These are phyloP conservation scores for Phoxinus dragarum DNA, from an alignment of 2,797 vertebrate genomes.

Conservation along the genomic window DNA sequence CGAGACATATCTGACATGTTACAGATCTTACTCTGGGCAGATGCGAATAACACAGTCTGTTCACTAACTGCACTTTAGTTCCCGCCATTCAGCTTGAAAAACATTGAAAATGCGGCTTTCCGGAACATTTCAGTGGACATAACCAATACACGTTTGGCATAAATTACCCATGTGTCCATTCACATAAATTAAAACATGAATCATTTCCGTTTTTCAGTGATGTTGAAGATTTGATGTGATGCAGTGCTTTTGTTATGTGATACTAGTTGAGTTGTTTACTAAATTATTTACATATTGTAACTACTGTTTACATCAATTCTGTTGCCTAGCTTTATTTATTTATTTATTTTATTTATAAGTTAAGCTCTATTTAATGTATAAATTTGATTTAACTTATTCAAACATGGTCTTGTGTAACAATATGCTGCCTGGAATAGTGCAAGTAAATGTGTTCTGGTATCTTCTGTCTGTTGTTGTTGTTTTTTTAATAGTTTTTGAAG, in stretches of 20 bases:
- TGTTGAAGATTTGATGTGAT: background rate
- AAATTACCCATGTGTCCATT: background rate
- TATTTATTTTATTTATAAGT: background rate
- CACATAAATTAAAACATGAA: background rate
- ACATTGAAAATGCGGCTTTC: background rate
- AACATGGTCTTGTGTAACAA: background rate
- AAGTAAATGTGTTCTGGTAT: background rate
- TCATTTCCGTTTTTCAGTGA: background rate
- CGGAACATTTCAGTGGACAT: background rate
- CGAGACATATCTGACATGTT: background rate
- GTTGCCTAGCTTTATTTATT: background rate
- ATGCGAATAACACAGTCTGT: background rate
- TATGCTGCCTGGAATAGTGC: background rate
- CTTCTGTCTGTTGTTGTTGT: background rate
- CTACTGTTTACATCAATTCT: too few species aligned
- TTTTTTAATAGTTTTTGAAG: background rate
- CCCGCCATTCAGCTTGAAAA: background rate
- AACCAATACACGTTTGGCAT: background rate
- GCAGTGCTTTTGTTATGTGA: background rate
- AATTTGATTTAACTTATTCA: background rate
- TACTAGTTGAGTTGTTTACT: background rate
- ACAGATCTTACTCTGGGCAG: background rate
- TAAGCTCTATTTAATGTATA: background rate
- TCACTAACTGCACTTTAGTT: background rate
- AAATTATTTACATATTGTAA: background rate